Evolutionary conservation across 2,888 invertebrate species (phyloP), one percentile per base, ranked within the genome.

Genomic region (Ischnus inquisitorius): DNA sequence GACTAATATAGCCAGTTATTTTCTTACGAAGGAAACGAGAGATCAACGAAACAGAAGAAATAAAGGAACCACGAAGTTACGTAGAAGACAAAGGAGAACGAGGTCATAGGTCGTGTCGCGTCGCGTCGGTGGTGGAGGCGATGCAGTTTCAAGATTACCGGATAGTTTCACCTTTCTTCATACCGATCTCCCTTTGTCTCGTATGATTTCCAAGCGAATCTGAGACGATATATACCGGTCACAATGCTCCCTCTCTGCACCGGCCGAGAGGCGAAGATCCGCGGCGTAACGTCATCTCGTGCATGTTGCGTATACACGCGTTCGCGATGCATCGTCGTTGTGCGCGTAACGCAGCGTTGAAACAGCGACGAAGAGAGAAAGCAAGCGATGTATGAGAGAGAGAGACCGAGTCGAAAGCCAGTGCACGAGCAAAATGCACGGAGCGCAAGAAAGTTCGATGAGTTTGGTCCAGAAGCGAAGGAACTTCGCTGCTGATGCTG

Each of bases 91-190:
- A 72, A 74, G 76, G 54, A 60, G 71, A 77, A 71, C 51, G 76
- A 67, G 82, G 82, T 82, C 79, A 79, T 43, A 76, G 84, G 46
- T 82, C 71, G 72, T 39, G 77, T 74, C 60, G 80, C 71, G 77
- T 76, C 76, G 60, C 4, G 48, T 65, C 46, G 54, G 46, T 65
- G 34, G 68, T 51, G 57, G 16, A 54, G 34, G 69, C 79, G 83
- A 83, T 80, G 83, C 76, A 80, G 72, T 43, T 77, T 22, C 72
- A 62, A 80, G 83, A 83, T 83, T 60, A 1, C 57, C 48, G 16
- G 22, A n/a, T 41, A 48, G 41, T 71, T 68, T 72, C 67, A 62
- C 39, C 22, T 57, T 16, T 68, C 41, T 76, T 75, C 46, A 12
- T 78, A 19, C 74, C 34, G 8, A 28, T 64, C 64, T 71, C 67